These are phyloP conservation scores for Melanostoma mellinum DNA, from an alignment of 2,888 invertebrate species.

Conservation along the genomic window DNA sequence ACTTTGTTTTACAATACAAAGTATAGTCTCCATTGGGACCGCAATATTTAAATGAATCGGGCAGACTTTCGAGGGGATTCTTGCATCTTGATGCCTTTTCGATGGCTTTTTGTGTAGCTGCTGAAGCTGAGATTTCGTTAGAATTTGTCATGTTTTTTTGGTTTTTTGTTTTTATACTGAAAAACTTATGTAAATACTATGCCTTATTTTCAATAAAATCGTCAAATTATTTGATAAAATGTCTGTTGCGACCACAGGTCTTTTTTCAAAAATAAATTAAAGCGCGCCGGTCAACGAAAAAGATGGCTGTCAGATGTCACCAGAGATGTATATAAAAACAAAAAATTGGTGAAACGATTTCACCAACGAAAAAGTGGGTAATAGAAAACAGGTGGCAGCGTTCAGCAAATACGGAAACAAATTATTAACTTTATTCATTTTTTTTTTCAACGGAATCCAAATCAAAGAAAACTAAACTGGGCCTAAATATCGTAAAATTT, in stretches of 20 bases:
- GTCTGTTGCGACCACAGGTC: slow-evolving; percentile 1
- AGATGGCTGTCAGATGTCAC: not conserved
- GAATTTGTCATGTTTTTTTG: slow-evolving; percentile 75
- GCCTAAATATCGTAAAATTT: too few species aligned
- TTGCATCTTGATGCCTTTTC: slow-evolving; percentile 79
- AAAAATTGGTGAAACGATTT: too few species aligned
- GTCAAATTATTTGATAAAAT: not conserved
- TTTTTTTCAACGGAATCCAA: too few species aligned
- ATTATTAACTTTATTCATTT: too few species aligned
- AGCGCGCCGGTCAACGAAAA: slow-evolving; percentile 1
- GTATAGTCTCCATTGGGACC: slow-evolving; percentile 75
- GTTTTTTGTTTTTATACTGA: not conserved
- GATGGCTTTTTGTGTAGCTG: slow-evolving; percentile 78
- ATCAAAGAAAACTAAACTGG: too few species aligned
- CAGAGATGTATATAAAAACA: too few species aligned
- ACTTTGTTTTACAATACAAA: slow-evolving; percentile 78
- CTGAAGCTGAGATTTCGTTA: slow-evolving; percentile 75
- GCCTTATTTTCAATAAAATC: not conserved
- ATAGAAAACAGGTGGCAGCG: too few species aligned
- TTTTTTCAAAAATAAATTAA: slow-evolving; percentile 23
- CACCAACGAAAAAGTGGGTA: too few species aligned
- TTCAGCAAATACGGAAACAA: too few species aligned
- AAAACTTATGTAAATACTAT: not conserved
- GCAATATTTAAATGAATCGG: slow-evolving; percentile 76
- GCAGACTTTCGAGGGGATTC: slow-evolving; percentile 78